Evolutionary conservation across 2,113 vertebrate species (phyloP).

Genomic region (Penelope pileata): DNA sequence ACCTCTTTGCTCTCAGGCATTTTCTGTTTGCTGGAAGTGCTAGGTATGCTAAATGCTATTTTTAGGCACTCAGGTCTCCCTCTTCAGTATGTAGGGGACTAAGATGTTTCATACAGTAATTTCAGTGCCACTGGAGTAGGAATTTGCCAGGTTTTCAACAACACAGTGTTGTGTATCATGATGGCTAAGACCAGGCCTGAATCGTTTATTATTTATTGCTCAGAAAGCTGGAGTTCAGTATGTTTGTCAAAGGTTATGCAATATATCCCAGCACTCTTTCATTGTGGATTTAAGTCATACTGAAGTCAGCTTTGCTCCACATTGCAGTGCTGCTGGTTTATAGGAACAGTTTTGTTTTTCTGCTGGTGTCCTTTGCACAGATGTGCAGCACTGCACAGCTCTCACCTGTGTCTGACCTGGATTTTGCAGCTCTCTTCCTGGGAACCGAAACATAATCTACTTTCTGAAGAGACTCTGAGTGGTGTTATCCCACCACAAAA

Average conservation of each 20-base stretch:
- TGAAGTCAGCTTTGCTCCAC: not conserved
- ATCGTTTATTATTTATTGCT: not conserved
- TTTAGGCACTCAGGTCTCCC: not conserved
- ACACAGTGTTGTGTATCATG: not conserved
- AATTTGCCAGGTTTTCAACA: not conserved
- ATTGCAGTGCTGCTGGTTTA: not conserved
- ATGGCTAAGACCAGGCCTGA: not conserved
- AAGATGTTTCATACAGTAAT: not conserved
- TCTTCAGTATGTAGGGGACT: not conserved
- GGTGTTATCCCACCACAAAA: not conserved
- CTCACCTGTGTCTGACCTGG: not conserved
- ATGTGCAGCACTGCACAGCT: fast-evolving
- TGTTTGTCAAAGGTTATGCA: not conserved
- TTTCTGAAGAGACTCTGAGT: not conserved
- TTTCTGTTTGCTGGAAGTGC: slow-evolving; percentile 4
- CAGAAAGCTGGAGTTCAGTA: not conserved
- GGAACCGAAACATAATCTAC: fast-evolving
- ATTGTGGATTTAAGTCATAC: not conserved
- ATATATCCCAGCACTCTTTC: not conserved
- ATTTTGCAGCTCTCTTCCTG: not conserved
- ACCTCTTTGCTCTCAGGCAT: not conserved
- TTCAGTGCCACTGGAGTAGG: not conserved
- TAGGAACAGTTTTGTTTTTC: not conserved
- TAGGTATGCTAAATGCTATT: not conserved
- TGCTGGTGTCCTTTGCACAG: not conserved